phyloP scores from a whole-genome alignment of 2,888 invertebrate genomes.

The Troglohyphantes excavatus region DNA sequence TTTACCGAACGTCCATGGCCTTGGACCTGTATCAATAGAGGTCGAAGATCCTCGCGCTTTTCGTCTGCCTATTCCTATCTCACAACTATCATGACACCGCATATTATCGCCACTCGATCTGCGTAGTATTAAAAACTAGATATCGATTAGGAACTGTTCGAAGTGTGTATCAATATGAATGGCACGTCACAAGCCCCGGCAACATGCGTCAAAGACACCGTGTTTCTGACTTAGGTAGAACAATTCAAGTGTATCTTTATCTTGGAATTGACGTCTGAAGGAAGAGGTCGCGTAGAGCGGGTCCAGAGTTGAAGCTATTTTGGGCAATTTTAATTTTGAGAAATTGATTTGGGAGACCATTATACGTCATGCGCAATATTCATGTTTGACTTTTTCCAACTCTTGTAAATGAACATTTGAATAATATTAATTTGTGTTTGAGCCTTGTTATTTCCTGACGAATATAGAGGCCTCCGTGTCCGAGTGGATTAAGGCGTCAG shows the following conservation, averaged over 20 bases:
- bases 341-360: no score
- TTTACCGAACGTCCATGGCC: no score
- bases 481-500: no score
- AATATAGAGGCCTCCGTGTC: no score
- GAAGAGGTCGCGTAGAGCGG: not conserved
- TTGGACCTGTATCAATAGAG: no score
- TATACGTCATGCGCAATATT: no score
- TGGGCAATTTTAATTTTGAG: not conserved
- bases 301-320: conserved; percentile 7
- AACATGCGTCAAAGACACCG: conserved; percentile 17
- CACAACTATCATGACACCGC: not conserved
- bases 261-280: conserved; percentile 9
- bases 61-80: not conserved
- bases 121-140: conserved; percentile 31
- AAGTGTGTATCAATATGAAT: not conserved
- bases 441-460: no score
- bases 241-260: not conserved
- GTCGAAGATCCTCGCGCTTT: not conserved
- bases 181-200: not conserved
- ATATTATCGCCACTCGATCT: conserved; percentile 53
- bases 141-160: conserved; percentile 5
- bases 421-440: no score
- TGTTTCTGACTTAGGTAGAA: not conserved
- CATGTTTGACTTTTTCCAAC: no score
- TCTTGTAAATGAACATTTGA: no score